Base-by-base conservation (phyloP, 2,888 invertebrate genomes). In the Adelphocoris suturalis region DNA sequence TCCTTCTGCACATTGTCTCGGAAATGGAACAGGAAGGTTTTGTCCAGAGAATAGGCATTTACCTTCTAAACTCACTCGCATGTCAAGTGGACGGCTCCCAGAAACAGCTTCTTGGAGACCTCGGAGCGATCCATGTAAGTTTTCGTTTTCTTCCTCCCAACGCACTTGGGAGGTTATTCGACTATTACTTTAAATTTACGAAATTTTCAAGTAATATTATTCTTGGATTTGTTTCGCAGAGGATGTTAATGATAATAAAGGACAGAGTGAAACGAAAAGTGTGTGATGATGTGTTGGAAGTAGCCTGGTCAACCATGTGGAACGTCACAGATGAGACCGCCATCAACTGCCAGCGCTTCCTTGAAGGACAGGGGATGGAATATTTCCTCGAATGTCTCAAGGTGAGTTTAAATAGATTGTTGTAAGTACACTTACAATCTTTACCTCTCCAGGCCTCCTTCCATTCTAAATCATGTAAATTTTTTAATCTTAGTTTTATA, bases 301-400 rank as follows among this genome's bases (percentile, higher is more conserved):
- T 98, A 19, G 98, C 99, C 4, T 99, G 99, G 99, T 98, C 98
- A 90, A 98, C 98, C n/a, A 97, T 99, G 97, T 99, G 99, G 99
- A 99, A 99, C 94, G 97, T 97, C 92, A 97, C 97, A 52, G 99
- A 99, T 93, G 99, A 99, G 94, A 99, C 99, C 14, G 97, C 98
- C 76, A 95, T 96, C 92, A 99, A 99, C 94, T 99, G 99, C 94
- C 95, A 96, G 93, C 95, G 97, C 92, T 99, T 99, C 94, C 94
- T 99, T 90, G 96, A 97, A 92, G 96, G 96, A 91, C 95, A 96
- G 75, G 99, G 99, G 91, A 97, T 99, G 97, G 96, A 96, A 92
- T 96, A 96, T 92, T 99, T 99, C 94, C 94, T 98, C 16, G 95
- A 95, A 91, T 99, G 99, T 93, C 95, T 98, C 90, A 95, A 96